A percentile compares a stretch with the other conserved stretches of the same genome.
phyloP scores from a whole-genome alignment of 2,113 vertebrate genomes.

The Thunnus maccoyii region DNA sequence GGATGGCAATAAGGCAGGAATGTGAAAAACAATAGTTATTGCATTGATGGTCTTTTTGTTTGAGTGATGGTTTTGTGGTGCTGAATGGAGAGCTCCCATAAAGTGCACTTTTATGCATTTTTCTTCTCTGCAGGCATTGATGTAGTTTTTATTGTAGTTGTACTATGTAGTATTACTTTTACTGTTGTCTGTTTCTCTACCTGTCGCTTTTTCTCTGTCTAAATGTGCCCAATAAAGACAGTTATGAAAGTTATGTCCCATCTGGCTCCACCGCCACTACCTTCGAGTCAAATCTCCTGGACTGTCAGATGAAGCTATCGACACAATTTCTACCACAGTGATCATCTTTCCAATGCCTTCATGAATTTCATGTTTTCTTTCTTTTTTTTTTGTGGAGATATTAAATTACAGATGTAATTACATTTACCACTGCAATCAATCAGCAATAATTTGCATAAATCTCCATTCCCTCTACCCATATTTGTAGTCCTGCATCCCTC shows the following conservation, averaged over 20 bases:
- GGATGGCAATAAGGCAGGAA: slow-evolving; percentile 7
- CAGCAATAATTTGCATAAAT: slow-evolving; percentile 6
- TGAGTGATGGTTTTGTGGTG: slow-evolving; percentile 10
- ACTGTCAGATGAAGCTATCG: neutral
- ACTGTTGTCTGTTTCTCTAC: neutral
- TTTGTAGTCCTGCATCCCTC: neutral
- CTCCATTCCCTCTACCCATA: slow-evolving; percentile 4
- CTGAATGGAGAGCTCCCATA: slow-evolving; percentile 14
- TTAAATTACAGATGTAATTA: slow-evolving; percentile 23
- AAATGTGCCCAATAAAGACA: neutral
- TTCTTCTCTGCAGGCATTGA: slow-evolving; percentile 24
- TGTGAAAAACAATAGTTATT: slow-evolving; percentile 21
- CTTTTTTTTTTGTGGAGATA: neutral
- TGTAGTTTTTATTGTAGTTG: neutral
- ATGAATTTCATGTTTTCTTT: neutral
- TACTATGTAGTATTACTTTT: neutral
- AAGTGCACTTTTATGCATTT: slow-evolving; percentile 5
- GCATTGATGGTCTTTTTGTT: slow-evolving; percentile 32
- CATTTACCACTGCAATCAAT: slow-evolving; percentile 9
- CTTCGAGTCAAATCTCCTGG: neutral
- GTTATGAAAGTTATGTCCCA: neutral
- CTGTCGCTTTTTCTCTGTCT: neutral
- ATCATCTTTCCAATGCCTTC: neutral
- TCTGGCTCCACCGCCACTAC: neutral
- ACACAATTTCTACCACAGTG: neutral